These are phyloP conservation scores for Rhaphigaster nebulosa DNA, from an alignment of 2,888 invertebrate species.

Conservation along the genomic window DNA sequence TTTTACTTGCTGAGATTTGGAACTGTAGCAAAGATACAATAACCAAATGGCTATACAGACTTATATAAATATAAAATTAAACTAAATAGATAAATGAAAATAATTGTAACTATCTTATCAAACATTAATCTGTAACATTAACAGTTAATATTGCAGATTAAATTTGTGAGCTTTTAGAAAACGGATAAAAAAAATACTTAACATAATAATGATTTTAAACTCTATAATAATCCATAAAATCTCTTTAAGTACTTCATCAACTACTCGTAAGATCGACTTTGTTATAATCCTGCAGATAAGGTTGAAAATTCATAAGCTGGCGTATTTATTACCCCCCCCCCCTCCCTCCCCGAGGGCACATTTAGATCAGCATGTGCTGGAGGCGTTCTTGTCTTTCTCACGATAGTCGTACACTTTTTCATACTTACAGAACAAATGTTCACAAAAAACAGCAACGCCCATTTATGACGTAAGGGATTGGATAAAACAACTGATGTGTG, in stretches of 20 bases:
- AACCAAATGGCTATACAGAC: too few relatives aligned
- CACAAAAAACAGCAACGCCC: conserved; percentile 27
- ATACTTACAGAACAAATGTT: conserved; percentile 14
- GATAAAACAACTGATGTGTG: background rate
- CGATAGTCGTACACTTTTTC: conserved; percentile 21
- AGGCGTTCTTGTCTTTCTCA: background rate
- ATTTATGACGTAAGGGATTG: background rate
- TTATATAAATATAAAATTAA: too few relatives aligned
- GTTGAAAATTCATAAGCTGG: background rate
- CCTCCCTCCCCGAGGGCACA: background rate
- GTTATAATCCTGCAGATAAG: background rate
- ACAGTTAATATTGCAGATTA: too few relatives aligned
- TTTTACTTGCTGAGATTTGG: too few relatives aligned
- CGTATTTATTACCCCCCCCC: background rate
- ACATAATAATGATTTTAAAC: background rate
- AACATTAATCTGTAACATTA: too few relatives aligned
- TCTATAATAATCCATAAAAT: background rate
- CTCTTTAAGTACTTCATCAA: background rate
- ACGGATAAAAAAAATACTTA: background rate
- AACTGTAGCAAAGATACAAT: too few relatives aligned
- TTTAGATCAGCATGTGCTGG: conserved; percentile 24
- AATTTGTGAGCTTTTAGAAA: background rate
- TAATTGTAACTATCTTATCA: too few relatives aligned
- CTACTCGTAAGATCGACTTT: background rate
- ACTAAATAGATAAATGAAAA: too few relatives aligned